Conservation (phyloP, 2,113 vertebrate genomes). For the Lycocorax pyrrhopterus region DNA sequence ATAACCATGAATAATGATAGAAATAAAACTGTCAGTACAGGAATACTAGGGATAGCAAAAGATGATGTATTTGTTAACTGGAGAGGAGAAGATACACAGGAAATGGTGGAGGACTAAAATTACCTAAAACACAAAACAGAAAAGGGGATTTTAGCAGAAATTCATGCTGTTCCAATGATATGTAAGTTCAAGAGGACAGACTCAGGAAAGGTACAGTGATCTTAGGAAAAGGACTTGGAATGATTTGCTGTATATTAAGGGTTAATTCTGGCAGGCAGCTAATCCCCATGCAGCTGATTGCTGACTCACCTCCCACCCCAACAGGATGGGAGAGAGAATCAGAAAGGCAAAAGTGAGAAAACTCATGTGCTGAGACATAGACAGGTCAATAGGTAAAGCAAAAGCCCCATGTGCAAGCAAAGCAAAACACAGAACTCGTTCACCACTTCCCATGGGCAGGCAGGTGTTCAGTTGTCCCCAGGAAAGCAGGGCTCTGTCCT, state of each 20-base stretch:
- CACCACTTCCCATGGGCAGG: neutral
- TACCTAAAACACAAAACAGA: neutral
- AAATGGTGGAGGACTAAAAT: neutral
- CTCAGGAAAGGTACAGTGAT: neutral
- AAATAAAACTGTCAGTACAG: neutral
- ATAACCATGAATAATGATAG: neutral
- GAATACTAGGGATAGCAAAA: neutral
- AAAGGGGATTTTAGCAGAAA: neutral
- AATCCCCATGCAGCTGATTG: neutral
- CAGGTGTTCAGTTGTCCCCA: neutral
- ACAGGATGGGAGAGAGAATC: neutral
- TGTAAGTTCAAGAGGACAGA: neutral
- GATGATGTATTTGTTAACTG: neutral
- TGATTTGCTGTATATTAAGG: neutral
- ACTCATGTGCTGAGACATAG: neutral
- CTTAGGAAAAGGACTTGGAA: neutral
- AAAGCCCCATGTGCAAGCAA: accelerated
- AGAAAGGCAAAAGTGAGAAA: neutral
- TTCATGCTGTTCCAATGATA: neutral
- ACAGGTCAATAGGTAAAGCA: neutral
- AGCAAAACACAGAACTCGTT: neutral
- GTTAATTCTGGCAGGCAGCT: neutral
- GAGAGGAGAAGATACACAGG: neutral
- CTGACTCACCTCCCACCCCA: neutral
- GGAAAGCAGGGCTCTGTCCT: neutral